Evolutionary conservation across 2,888 invertebrate species (phyloP).

Genomic region (Lasioglossum morio): DNA sequence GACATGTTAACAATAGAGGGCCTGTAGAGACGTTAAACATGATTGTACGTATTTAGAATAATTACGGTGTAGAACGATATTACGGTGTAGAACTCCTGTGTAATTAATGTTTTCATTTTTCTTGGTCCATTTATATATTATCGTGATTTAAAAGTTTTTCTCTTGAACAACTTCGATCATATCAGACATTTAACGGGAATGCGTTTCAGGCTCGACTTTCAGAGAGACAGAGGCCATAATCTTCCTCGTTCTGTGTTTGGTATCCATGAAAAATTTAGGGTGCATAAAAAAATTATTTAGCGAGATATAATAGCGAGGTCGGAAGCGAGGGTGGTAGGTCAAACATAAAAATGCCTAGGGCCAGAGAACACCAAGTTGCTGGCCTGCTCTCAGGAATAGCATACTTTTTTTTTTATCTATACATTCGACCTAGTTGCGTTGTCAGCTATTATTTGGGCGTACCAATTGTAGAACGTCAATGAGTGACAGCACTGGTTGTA

Average conservation of each 20-base stretch:
- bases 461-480: background rate
- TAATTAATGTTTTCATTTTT: too few relatives aligned
- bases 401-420: background rate
- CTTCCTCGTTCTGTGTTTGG: background rate
- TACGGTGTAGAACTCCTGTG: too few relatives aligned
- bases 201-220: background rate
- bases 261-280: background rate
- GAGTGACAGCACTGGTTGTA: background rate
- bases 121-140: background rate
- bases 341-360: slow-evolving; percentile 7
- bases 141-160: background rate
- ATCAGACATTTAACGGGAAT: background rate
- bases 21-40: background rate
- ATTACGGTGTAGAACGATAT: background rate
- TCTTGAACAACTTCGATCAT: background rate
- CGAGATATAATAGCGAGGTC: background rate
- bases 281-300: background rate
- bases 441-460: background rate
- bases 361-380: background rate
- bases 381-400: background rate
- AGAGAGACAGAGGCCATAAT: background rate
- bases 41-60: background rate
- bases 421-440: background rate
- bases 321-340: background rate
- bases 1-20: background rate